Conservation (phyloP, 1,140 invertebrate genomes). For the Drosophila mayri region DNA sequence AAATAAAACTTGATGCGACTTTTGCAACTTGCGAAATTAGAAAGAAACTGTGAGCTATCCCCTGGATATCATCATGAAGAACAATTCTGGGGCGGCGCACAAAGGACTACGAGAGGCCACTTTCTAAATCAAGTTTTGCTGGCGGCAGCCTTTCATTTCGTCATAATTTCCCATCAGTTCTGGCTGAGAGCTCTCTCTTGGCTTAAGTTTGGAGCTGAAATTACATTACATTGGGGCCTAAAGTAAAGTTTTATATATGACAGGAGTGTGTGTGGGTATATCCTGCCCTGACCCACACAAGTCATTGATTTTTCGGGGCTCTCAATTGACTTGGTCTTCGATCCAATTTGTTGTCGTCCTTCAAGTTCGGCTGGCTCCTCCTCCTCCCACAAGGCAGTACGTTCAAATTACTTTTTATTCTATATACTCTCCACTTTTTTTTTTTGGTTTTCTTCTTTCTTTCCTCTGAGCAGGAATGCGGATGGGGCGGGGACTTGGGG, state of each 20-base stretch:
- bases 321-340: conserved; percentile 45
- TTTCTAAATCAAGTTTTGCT: conserved; percentile 30
- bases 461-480: not conserved
- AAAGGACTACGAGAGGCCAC: not conserved
- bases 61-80: conserved; percentile 17
- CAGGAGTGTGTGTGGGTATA: not conserved
- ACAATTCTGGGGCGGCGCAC: conserved; percentile 8
- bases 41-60: conserved; percentile 46
- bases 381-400: conserved; percentile 3
- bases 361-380: conserved; percentile 5
- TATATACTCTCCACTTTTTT: conserved; percentile 9
- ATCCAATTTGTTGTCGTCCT: conserved; percentile 31
- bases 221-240: conserved; percentile 29
- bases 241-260: conserved; percentile 7
- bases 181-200: conserved; percentile 23
- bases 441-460: not conserved
- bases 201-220: conserved; percentile 21
- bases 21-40: conserved; percentile 56
- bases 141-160: conserved; percentile 15
- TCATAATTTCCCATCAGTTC: conserved; percentile 47
- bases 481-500: not conserved
- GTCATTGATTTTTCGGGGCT: conserved; percentile 45
- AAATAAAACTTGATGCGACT: conserved; percentile 46
- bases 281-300: conserved; percentile 40
- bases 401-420: conserved; percentile 46